Percentiles rank a stretch among this genome's conserved stretches.
Evolutionary conservation across 2,113 vertebrate genomes (phyloP).

Genomic region (Aphyosemion australe): DNA sequence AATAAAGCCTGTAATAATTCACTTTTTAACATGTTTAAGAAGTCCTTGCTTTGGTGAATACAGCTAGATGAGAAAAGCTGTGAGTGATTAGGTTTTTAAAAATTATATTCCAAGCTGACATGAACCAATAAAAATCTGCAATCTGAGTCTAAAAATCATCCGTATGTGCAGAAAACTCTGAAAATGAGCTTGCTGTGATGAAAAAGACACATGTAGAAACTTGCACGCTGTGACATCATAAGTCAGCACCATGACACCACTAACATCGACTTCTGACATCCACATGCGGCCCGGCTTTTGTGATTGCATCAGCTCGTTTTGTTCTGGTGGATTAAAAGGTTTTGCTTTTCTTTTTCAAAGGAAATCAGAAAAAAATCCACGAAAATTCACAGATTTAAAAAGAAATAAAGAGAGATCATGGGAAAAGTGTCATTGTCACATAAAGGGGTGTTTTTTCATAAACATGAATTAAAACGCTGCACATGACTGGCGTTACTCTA

Average conservation of each 20-base stretch:
- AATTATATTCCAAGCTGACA: slow-evolving; percentile 51
- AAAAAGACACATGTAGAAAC: slow-evolving; percentile 57
- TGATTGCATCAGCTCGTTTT: slow-evolving; percentile 73
- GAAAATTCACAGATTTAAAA: slow-evolving; percentile 66
- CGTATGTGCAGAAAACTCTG: slow-evolving; percentile 30
- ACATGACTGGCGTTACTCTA: slow-evolving; percentile 34
- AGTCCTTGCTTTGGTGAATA: slow-evolving; percentile 55
- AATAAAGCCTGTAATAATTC: slow-evolving; percentile 22
- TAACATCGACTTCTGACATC: slow-evolving; percentile 71
- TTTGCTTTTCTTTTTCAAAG: slow-evolving; percentile 36
- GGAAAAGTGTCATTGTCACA: slow-evolving; percentile 45
- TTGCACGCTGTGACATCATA: slow-evolving; percentile 73
- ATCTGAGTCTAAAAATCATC: slow-evolving; percentile 4
- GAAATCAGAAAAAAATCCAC: slow-evolving; percentile 70
- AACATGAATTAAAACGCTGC: slow-evolving; percentile 47
- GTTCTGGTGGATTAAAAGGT: slow-evolving; percentile 59
- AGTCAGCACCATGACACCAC: slow-evolving; percentile 76
- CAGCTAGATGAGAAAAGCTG: slow-evolving; percentile 45
- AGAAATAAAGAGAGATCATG: slow-evolving; percentile 34
- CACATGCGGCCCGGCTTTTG: slow-evolving; percentile 74
- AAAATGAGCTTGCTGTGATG: slow-evolving; percentile 64
- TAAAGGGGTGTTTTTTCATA: slow-evolving; percentile 9
- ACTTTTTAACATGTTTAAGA: slow-evolving; percentile 32
- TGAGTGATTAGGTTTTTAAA: slow-evolving; percentile 31
- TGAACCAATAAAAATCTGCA: slow-evolving; percentile 43